Percentiles rank a stretch among this genome's conserved stretches.
These are phyloP conservation scores for Pitta sordida DNA, from an alignment of 2,113 vertebrate genomes.

Conservation along the genomic window DNA sequence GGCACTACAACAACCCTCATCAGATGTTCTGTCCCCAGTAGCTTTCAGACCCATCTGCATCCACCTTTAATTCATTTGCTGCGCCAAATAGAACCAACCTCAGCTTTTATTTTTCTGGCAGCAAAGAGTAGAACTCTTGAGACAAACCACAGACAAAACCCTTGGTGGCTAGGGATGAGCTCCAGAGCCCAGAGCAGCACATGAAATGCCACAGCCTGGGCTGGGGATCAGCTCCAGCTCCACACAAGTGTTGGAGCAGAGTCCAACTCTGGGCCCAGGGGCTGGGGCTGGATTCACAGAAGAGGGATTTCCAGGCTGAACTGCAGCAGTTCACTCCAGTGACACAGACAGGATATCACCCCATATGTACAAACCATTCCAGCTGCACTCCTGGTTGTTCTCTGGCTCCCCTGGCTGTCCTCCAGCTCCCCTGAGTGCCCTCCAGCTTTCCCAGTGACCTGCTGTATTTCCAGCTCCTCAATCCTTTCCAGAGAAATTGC, in stretches of 20 bases:
- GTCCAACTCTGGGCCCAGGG: background rate
- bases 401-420: background rate
- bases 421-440: background rate
- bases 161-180: background rate
- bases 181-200: background rate
- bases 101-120: background rate
- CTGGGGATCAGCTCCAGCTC: background rate
- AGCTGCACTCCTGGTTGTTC: background rate
- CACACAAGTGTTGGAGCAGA: background rate
- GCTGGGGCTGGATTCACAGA: background rate
- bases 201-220: background rate
- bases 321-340: fast-evolving
- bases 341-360: fast-evolving
- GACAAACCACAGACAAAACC: background rate
- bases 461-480: fast-evolving
- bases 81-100: background rate
- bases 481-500: background rate
- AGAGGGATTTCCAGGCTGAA: fast-evolving
- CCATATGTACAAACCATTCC: fast-evolving
- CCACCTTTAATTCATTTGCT: background rate
- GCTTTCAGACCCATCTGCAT: background rate
- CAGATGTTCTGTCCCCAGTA: background rate
- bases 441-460: background rate
- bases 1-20: background rate
- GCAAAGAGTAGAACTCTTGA: background rate